Percentiles rank a stretch among this genome's conserved stretches.
phyloP scores from a whole-genome alignment of 2,797 vertebrate species.

The Tragopan temminckii region DNA sequence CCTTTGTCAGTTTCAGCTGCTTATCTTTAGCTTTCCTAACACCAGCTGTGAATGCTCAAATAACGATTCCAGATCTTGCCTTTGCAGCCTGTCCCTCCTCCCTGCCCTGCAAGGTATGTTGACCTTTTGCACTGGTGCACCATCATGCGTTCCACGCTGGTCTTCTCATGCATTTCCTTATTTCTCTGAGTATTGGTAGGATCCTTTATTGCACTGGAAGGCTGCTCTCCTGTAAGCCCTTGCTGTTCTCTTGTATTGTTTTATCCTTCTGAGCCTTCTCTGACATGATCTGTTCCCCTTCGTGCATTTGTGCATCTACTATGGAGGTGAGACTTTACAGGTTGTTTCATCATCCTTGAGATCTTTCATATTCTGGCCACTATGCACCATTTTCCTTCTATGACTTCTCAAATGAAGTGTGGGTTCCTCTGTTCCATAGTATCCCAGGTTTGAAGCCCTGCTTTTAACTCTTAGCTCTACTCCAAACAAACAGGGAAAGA shows the following conservation, averaged over 20 bases:
- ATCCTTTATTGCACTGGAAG: background rate
- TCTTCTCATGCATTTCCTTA: background rate
- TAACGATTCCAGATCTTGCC: background rate
- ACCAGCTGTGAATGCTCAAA: background rate
- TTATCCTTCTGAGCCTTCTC: background rate
- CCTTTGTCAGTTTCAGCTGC: background rate
- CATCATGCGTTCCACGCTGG: background rate
- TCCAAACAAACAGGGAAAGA: background rate
- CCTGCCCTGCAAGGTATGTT: background rate
- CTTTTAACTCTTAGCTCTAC: background rate
- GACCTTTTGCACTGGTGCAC: background rate
- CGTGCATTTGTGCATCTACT: background rate
- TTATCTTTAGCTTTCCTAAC: background rate
- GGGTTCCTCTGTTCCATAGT: background rate
- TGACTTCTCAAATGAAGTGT: background rate
- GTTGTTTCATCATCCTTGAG: background rate
- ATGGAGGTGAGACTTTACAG: background rate
- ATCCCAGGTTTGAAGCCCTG: background rate
- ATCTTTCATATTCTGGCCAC: background rate
- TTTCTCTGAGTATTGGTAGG: background rate
- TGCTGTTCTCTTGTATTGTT: background rate
- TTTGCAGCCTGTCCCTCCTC: background rate
- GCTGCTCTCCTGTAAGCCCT: background rate
- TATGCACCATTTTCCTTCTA: background rate
- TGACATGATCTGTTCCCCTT: background rate